phyloP scores from a whole-genome alignment of 2,888 invertebrate genomes.

The Nesidiocoris tenuis region DNA sequence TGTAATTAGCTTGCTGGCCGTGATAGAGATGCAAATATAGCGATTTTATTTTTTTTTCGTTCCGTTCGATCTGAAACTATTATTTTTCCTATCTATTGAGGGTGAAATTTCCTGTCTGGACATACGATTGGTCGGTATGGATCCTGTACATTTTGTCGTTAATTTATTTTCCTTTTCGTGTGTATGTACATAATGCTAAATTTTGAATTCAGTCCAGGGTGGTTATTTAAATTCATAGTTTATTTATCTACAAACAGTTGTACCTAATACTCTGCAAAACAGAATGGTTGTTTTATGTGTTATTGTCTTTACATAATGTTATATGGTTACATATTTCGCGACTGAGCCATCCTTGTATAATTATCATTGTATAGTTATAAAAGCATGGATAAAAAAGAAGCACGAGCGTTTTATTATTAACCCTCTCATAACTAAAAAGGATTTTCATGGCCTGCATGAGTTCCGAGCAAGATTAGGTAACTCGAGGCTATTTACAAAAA shows the following conservation, averaged over 20 bases:
- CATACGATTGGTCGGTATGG: not conserved
- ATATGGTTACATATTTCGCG: constrained; percentile 48
- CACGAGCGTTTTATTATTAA: not conserved
- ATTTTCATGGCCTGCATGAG: too few relatives aligned
- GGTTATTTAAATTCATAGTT: constrained; percentile 41
- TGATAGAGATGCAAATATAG: constrained; percentile 2
- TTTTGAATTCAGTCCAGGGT: constrained; percentile 42
- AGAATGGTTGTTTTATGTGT: constrained; percentile 37
- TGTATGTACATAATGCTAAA: constrained; percentile 22
- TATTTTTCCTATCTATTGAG: not conserved
- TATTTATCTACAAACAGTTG: constrained; percentile 34
- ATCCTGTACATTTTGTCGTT: constrained; percentile 4
- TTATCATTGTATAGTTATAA: constrained; percentile 51
- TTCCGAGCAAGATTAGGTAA: too few relatives aligned
- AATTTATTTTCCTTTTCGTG: constrained; percentile 14
- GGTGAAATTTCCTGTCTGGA: constrained; percentile 22
- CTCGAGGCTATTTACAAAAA: too few relatives aligned
- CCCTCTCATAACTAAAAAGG: too few relatives aligned
- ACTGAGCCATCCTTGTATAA: constrained; percentile 51
- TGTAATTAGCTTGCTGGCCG: not conserved
- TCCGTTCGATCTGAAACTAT: not conserved
- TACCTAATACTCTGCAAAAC: constrained; percentile 27
- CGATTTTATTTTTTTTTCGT: not conserved
- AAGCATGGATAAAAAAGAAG: constrained; percentile 49
- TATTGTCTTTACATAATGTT: constrained; percentile 43